Conservation (phyloP, 1,140 invertebrate genomes). For the Uloborus diversus region DNA sequence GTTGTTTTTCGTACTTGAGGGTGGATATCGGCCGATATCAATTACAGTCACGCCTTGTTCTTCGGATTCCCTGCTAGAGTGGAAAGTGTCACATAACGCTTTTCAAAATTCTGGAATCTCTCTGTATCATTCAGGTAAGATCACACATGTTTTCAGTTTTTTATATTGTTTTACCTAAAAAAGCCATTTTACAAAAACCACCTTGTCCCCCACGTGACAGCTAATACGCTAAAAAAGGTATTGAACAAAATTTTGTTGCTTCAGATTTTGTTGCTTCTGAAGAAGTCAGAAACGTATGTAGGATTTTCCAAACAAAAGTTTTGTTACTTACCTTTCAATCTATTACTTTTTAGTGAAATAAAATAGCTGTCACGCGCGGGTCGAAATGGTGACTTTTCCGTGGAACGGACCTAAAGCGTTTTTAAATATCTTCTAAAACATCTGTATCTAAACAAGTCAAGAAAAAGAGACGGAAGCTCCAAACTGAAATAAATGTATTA, state of each 20-base stretch:
- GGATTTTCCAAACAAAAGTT: neutral
- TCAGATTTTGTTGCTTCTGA: too few relatives aligned
- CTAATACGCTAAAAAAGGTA: too few relatives aligned
- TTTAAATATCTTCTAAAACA: too few relatives aligned
- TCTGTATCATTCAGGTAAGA: constrained; percentile 4
- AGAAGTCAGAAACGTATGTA: neutral
- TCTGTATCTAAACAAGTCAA: too few relatives aligned
- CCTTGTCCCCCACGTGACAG: too few relatives aligned
- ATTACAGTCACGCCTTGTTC: constrained; percentile 59
- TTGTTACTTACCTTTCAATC: neutral
- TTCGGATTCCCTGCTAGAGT: constrained; percentile 36
- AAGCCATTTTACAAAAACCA: neutral
- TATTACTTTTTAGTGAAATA: neutral
- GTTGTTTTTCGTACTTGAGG: constrained; percentile 56
- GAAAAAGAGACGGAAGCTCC: too few relatives aligned
- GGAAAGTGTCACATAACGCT: constrained; percentile 46
- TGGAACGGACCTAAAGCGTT: too few relatives aligned
- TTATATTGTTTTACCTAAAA: neutral
- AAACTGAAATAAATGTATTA: too few relatives aligned
- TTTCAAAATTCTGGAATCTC: neutral
- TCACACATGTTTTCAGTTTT: neutral
- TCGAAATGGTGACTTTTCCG: too few relatives aligned
- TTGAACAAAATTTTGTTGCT: too few relatives aligned
- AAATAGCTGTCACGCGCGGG: neutral
- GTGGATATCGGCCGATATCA: constrained; percentile 51